phyloP scores from a whole-genome alignment of 2,888 invertebrate genomes.

The Tanaodytes sp. region DNA sequence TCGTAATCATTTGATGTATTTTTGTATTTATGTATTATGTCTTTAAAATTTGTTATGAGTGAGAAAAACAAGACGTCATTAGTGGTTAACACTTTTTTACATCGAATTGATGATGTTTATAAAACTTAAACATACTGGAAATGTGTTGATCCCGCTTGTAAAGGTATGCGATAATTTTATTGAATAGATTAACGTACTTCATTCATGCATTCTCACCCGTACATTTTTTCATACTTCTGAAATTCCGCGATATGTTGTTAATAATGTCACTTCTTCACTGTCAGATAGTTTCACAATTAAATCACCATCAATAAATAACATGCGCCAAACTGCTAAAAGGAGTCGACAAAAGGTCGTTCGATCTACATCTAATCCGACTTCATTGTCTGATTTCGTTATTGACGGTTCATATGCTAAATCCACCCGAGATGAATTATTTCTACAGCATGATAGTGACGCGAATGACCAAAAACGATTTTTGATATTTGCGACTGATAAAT shows the following conservation, averaged over 20 bases:
- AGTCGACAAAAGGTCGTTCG: neutral
- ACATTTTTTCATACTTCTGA: no score
- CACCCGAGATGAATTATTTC: constrained; percentile 7
- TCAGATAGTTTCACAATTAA: no score
- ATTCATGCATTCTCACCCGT: no score
- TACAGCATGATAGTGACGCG: constrained; percentile 4
- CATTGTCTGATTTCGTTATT: constrained; percentile 2
- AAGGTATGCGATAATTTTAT: no score
- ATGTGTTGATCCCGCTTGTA: constrained; percentile 1
- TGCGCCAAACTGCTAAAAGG: constrained; percentile 14
- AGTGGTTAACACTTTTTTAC: neutral
- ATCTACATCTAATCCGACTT: constrained; percentile 4
- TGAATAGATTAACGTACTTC: no score
- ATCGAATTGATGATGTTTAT: no score
- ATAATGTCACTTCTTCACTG: no score
- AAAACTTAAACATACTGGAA: constrained; percentile 3
- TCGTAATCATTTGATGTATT: no score
- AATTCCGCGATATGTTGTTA: no score
- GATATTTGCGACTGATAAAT: constrained; percentile 14
- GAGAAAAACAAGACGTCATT: neutral
- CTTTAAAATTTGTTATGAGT: no score
- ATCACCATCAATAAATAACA: neutral
- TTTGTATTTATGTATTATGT: no score
- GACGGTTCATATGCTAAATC: constrained; percentile 2
- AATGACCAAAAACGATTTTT: neutral